Base-by-base conservation (phyloP, 2,888 invertebrate genomes). In the Gastracanthus pulcherrimus region DNA sequence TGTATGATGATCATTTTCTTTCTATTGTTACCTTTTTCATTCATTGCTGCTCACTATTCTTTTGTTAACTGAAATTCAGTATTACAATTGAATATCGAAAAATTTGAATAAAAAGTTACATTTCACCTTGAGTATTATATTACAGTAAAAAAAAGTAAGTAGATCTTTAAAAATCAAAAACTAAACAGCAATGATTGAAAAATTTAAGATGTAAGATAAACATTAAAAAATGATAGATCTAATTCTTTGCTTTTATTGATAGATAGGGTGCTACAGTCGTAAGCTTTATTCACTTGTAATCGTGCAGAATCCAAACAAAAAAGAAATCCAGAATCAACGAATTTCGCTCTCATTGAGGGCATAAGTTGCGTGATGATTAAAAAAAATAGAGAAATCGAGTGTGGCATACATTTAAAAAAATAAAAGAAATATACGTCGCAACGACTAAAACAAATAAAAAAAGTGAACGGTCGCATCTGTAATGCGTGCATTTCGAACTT, bases 401-500 rank as follows among this genome's bases (percentile, higher is more conserved):
- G 62, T 13, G n/a, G 55, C 34, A 55, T 36, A 11, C 38, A 45
- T 36, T 62, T 19, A 67, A 38, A 70, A 48, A 23, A 41, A 38
- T 62, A 48, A 23, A 41, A 60, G 72, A 45, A 29, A 36, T n/a
- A 41, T 16, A 38, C 26, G 62, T 45, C 64, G 70, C 62, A 75
- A 70, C 36, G 41, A 74, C 41, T 75, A 29, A 60, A 62, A 66
- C 6, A 51, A 51, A 29, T n/a, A 34, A 62, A 29, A 13, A 31
- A 29, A 19, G 13, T 55, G 55, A 55, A 26, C 26, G 64, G 55
- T 84, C 81, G 83, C 81, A 83, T 84, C 80, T 72, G 75, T 84
- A 84, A 64, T 55, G 84, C 81, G 81, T 81, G 79, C 75, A 81
- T 83, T 87, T 86, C 86, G 81, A 89, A 88, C 86, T 89, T 89